phyloP scores from a whole-genome alignment of 2,888 invertebrate species.

The Podotricha telesiphe region DNA sequence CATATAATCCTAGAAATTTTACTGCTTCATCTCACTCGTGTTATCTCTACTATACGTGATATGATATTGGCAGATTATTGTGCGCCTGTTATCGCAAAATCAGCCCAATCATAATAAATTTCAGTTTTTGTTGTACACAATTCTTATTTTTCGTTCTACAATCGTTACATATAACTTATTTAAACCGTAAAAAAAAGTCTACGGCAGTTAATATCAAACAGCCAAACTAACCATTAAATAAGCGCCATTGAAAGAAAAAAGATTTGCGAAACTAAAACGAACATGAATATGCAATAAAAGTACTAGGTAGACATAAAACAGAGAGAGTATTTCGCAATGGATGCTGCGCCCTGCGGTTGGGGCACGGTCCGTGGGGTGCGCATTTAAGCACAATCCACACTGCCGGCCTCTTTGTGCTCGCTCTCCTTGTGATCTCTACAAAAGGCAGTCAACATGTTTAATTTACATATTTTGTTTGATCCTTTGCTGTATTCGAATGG shows the following conservation, averaged over 20 bases:
- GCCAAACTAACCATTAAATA: neutral
- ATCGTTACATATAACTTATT: too few relatives aligned
- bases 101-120: too few relatives aligned
- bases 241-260: constrained; percentile 31
- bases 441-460: constrained; percentile 5
- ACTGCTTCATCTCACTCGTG: too few relatives aligned
- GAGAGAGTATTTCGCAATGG: constrained; percentile 70
- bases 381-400: constrained; percentile 30
- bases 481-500: constrained; percentile 4
- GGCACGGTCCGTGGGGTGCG: constrained; percentile 51
- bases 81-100: too few relatives aligned
- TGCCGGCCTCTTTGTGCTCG: constrained; percentile 15
- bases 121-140: too few relatives aligned
- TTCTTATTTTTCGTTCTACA: too few relatives aligned
- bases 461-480: constrained; percentile 5
- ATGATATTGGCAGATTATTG: too few relatives aligned
- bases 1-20: too few relatives aligned
- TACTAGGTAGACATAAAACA: constrained; percentile 70
- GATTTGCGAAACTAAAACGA: constrained; percentile 66
- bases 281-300: constrained; percentile 81
- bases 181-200: too few relatives aligned
- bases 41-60: too few relatives aligned
- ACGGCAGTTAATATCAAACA: too few relatives aligned
- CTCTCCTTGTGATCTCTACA: neutral
- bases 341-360: constrained; percentile 74